phyloP scores from a whole-genome alignment of 2,888 invertebrate genomes.

The Phengaris alcon region DNA sequence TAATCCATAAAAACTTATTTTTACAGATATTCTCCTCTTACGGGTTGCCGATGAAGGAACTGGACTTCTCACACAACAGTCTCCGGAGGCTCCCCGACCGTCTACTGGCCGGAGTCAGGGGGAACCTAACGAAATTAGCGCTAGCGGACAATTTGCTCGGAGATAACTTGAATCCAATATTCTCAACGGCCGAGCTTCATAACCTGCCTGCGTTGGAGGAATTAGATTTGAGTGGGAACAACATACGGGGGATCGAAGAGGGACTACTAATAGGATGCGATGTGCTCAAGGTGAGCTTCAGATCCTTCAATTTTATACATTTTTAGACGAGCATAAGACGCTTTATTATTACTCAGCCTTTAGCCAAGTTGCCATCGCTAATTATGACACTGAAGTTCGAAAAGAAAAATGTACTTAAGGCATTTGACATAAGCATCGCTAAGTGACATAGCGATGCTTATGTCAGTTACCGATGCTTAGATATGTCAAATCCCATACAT shows the following conservation, averaged over 20 bases:
- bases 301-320: too few species aligned
- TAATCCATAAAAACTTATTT: neutral
- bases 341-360: too few species aligned
- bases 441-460: too few species aligned
- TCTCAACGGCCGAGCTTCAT: slow-evolving; percentile 91
- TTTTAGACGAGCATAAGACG: too few species aligned
- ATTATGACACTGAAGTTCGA: too few species aligned
- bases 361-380: too few species aligned
- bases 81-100: slow-evolving; percentile 88
- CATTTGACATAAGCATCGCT: too few species aligned
- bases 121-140: slow-evolving; percentile 83
- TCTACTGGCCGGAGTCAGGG: slow-evolving; percentile 82
- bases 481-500: too few species aligned
- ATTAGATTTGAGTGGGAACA: slow-evolving; percentile 89
- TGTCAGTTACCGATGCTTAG: too few species aligned
- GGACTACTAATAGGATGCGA: slow-evolving; percentile 91
- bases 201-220: slow-evolving; percentile 85
- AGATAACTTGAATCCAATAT: slow-evolving; percentile 93
- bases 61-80: slow-evolving; percentile 91
- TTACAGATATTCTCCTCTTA: slow-evolving; percentile 83
- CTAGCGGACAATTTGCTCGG: slow-evolving; percentile 91
- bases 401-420: too few species aligned
- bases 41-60: slow-evolving; percentile 84
- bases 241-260: slow-evolving; percentile 89
- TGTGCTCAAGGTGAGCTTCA: slow-evolving; percentile 81